Conservation (phyloP, 1,140 invertebrate genomes). For the Drosophila rhopaloa region DNA sequence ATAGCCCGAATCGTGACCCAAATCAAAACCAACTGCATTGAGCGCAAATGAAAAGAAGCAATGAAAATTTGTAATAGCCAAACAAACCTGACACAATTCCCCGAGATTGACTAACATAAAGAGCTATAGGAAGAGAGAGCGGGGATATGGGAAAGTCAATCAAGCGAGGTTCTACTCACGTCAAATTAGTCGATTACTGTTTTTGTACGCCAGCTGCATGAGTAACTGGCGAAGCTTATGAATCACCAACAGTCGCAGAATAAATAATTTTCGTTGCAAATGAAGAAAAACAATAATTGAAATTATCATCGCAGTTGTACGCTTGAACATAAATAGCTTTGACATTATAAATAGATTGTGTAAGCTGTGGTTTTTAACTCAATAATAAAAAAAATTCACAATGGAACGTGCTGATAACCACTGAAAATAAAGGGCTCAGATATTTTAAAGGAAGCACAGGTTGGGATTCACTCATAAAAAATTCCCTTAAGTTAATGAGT, state of each 20-base stretch:
- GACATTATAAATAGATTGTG: slow-evolving; percentile 9
- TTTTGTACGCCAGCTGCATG: slow-evolving; percentile 12
- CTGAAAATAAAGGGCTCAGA: slow-evolving; percentile 6
- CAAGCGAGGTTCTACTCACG: slow-evolving; percentile 36
- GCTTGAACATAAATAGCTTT: slow-evolving; percentile 9
- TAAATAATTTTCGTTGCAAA: slow-evolving; percentile 27
- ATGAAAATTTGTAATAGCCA: slow-evolving; percentile 35
- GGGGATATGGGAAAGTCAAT: slow-evolving; percentile 30
- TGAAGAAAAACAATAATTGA: slow-evolving; percentile 29
- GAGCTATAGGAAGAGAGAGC: not conserved
- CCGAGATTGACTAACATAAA: slow-evolving; percentile 19
- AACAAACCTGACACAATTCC: slow-evolving; percentile 49
- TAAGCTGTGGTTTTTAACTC: slow-evolving; percentile 14
- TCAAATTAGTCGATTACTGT: slow-evolving; percentile 46
- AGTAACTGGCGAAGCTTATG: slow-evolving; percentile 21
- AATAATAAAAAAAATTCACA: not conserved
- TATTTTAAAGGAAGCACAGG: not conserved
- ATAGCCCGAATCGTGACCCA: slow-evolving; percentile 55
- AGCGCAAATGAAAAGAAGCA: slow-evolving; percentile 49
- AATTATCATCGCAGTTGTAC: slow-evolving; percentile 24
- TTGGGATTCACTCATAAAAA: not conserved
- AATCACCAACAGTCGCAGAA: slow-evolving; percentile 19
- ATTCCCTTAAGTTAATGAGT: not conserved
- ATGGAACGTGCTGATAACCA: slow-evolving; percentile 22
- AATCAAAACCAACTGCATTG: slow-evolving; percentile 61